phyloP scores from a whole-genome alignment of 2,888 invertebrate genomes.

The Amphipyra berbera region DNA sequence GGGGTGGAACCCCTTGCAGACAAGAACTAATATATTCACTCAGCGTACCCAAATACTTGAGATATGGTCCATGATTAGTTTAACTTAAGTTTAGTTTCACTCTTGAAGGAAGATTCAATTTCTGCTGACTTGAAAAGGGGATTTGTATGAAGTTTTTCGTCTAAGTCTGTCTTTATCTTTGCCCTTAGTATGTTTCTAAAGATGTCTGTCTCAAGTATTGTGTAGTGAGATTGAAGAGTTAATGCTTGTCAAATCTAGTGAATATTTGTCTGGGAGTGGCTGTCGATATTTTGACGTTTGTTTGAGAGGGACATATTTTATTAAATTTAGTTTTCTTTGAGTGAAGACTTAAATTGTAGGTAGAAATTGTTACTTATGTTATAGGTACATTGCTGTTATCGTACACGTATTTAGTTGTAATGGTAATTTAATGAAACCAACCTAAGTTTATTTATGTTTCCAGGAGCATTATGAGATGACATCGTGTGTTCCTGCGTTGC shows the following conservation, averaged over 20 bases:
- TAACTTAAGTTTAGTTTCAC: slow-evolving; percentile 19
- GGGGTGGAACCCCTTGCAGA: slow-evolving; percentile 25
- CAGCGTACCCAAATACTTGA: slow-evolving; percentile 33
- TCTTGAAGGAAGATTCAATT: slow-evolving; percentile 30
- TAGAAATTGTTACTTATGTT: no score
- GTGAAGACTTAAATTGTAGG: not conserved
- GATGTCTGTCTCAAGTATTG: slow-evolving; percentile 17
- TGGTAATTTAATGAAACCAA: no score
- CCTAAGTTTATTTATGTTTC: no score
- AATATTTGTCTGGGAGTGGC: slow-evolving; percentile 16
- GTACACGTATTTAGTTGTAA: no score
- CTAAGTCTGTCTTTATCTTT: not conserved
- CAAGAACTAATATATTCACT: slow-evolving; percentile 46
- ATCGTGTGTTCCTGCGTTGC: no score
- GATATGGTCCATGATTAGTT: slow-evolving; percentile 52
- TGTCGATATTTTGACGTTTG: not conserved
- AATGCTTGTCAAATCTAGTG: slow-evolving; percentile 30
- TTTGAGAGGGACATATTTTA: not conserved
- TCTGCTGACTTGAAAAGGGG: slow-evolving; percentile 9
- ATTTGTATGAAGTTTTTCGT: slow-evolving; percentile 13
- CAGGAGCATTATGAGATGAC: no score
- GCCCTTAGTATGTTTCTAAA: slow-evolving; percentile 4
- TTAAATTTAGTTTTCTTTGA: not conserved
- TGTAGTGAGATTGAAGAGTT: slow-evolving; percentile 43
- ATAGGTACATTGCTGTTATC: no score